A percentile compares a stretch with the other conserved stretches of the same genome.
phyloP scores from a whole-genome alignment of 2,888 invertebrate species.

The Hydropsyche betteni region DNA sequence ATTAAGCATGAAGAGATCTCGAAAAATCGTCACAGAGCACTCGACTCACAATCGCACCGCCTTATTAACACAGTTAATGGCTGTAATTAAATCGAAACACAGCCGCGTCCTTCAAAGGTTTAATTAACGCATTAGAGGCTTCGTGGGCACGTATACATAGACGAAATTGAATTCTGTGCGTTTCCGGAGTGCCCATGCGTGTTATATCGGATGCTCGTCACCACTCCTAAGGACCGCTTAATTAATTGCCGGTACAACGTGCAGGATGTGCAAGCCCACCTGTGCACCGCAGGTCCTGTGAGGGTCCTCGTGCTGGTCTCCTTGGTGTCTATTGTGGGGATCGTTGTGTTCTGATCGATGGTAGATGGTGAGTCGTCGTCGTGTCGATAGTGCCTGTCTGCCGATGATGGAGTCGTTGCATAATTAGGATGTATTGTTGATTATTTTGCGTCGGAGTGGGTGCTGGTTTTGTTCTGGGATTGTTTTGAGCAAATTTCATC shows the following conservation, averaged over 20 bases:
- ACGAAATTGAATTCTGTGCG: constrained; percentile 1
- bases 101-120: not conserved
- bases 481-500: too few relatives aligned
- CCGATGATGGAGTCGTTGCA: too few relatives aligned
- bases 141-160: not conserved
- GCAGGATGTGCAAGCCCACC: constrained; percentile 35
- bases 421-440: too few relatives aligned
- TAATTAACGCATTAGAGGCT: constrained; percentile 25
- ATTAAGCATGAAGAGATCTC: too few relatives aligned
- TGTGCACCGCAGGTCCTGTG: constrained; percentile 12
- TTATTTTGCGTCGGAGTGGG: too few relatives aligned
- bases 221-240: constrained; percentile 40
- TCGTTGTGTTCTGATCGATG: too few relatives aligned
- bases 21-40: too few relatives aligned
- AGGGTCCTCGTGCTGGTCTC: not conserved
- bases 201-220: constrained; percentile 36
- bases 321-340: not conserved
- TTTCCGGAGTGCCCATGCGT: not conserved
- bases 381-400: too few relatives aligned
- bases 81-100: constrained; percentile 28
- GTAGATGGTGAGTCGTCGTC: too few relatives aligned
- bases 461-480: too few relatives aligned
- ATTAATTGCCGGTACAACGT: constrained; percentile 46
- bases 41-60: not conserved
- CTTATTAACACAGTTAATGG: constrained; percentile 14